Evolutionary conservation across 2,113 vertebrate genomes (phyloP), one percentile per base, ranked within the genome.

Genomic region (Microcebus tavaratra): DNA sequence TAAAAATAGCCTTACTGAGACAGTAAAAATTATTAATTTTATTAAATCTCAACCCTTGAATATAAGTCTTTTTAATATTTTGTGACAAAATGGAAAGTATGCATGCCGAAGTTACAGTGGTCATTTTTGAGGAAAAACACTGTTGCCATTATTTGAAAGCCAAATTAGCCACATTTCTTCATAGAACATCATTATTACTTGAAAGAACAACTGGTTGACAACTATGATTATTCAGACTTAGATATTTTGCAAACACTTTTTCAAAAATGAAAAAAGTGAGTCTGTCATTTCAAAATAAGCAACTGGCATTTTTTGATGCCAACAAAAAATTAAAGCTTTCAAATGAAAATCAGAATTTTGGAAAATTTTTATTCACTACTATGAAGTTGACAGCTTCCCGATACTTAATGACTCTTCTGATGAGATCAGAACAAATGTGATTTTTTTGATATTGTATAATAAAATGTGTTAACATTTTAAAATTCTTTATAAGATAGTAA

Each of bases 291-390:
- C n/a, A 88, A 88, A 75, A 76, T 61, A 87, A 79, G 75, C 34
- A 79, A 53, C 34, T 81, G 55, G 50, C 50, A 81, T 27, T 84
- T 79, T 39, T 73, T 84, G 48, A 29, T 83, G 17, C 70, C 78
- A 90, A 76, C 81, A 72, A 73, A 95, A 85, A 84, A 36, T 18
- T 31, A 83, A 80, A 84, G 27, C 29, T 87, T 95, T 76, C 48
- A 95, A 95, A 18, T 90, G 72, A 87, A 96, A 94, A 67, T 80
- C 42, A 68, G 48, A 94, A 84, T 82, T 93, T 96, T 73, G 8
- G 50, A 78, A 72, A 89, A 75, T 34, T 92, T 96, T 90, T 84
- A 90, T 90, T 14, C 3, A 55, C 68, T 65, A 57, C 39, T 12
- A 67, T 61, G 39, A 89, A 12, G 20, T 89, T 72, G 90, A 92